Percentiles rank a stretch among this genome's conserved stretches.
These are phyloP conservation scores for Urechis unicinctus DNA, from an alignment of 2,888 invertebrate species.

Conservation along the genomic window DNA sequence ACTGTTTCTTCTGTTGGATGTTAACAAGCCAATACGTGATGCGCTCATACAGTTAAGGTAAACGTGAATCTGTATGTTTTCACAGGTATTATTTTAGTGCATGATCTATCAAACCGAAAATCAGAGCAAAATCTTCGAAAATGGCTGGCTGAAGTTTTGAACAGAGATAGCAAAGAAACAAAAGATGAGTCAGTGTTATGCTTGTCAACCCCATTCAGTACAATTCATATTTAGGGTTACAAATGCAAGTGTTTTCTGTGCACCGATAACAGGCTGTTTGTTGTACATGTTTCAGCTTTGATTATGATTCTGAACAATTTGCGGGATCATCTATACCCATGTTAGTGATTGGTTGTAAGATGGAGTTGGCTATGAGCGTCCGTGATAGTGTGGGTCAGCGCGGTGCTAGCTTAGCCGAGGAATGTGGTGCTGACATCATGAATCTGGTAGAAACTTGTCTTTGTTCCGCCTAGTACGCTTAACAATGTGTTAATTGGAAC, in stretches of 20 bases:
- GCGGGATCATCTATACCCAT: slow-evolving; percentile 66
- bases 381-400: slow-evolving; percentile 50
- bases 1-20: neutral
- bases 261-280: too few species aligned
- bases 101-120: slow-evolving; percentile 93
- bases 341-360: slow-evolving; percentile 87
- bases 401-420: slow-evolving; percentile 71
- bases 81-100: slow-evolving; percentile 87
- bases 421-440: slow-evolving; percentile 90
- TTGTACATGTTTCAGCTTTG: too few species aligned
- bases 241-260: slow-evolving; percentile 3
- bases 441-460: slow-evolving; percentile 58
- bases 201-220: neutral
- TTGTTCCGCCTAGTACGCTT: neutral
- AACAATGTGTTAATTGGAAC: neutral
- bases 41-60: too few species aligned
- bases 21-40: too few species aligned
- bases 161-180: slow-evolving; percentile 51
- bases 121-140: slow-evolving; percentile 87
- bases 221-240: neutral
- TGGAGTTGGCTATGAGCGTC: slow-evolving; percentile 76
- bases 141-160: slow-evolving; percentile 86
- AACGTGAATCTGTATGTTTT: too few species aligned
- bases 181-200: slow-evolving; percentile 32
- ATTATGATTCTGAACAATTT: slow-evolving; percentile 52